Conservation (phyloP, 2,888 invertebrate species). For the Drosophila setosimentum region DNA sequence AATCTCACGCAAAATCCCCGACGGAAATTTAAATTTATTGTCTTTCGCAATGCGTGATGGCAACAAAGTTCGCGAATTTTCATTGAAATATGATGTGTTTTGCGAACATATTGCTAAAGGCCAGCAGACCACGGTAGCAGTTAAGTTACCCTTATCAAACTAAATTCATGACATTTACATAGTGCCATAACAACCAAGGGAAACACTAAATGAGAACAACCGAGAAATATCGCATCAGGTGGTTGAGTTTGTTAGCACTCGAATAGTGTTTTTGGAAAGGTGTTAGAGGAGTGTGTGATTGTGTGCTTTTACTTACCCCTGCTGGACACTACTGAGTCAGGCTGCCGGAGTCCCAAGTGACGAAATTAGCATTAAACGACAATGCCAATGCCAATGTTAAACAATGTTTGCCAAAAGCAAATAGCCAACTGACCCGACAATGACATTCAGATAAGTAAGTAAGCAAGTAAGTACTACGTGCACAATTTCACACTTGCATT, state of each 20-base stretch:
- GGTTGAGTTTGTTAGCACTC: constrained; percentile 65
- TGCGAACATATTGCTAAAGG: not conserved
- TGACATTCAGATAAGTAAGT: constrained; percentile 13
- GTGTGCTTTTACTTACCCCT: constrained; percentile 36
- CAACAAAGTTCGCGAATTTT: not conserved
- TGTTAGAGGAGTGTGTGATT: constrained; percentile 1
- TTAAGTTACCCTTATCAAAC: constrained; percentile 28
- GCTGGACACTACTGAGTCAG: constrained; percentile 19
- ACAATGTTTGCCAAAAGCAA: constrained; percentile 5
- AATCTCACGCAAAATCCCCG: not conserved
- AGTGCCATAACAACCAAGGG: constrained; percentile 42
- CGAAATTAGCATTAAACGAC: constrained; percentile 59
- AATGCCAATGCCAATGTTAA: constrained; percentile 30
- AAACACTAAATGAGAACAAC: not conserved
- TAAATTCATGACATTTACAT: constrained; percentile 42
- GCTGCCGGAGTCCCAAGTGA: constrained; percentile 49
- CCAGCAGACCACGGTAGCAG: constrained; percentile 8
- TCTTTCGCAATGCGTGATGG: not conserved
- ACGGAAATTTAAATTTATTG: constrained; percentile 17
- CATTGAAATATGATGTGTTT: no score
- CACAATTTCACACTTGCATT: constrained; percentile 51
- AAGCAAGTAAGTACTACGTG: constrained; percentile 27
- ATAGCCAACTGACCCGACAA: constrained; percentile 31
- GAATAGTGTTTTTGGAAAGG: constrained; percentile 7
- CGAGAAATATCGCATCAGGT: constrained; percentile 26